These are phyloP conservation scores for Pteria penguin DNA, from an alignment of 2,888 invertebrate species.

Conservation along the genomic window DNA sequence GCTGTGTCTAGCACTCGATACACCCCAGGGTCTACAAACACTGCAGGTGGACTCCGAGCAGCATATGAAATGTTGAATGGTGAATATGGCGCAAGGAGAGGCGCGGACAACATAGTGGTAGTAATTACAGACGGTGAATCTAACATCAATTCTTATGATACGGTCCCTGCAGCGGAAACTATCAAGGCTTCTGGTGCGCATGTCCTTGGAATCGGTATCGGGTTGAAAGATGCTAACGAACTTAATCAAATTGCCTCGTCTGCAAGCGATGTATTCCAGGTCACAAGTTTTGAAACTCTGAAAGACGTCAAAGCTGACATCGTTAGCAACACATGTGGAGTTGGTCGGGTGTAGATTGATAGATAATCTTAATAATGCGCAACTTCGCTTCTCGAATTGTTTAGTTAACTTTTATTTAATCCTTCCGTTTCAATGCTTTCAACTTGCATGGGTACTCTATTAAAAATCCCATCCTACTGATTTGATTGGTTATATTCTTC, in stretches of 20 bases:
- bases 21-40: slow-evolving; percentile 71
- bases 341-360: no score
- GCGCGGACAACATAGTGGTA: slow-evolving; percentile 65
- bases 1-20: slow-evolving; percentile 64
- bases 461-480: no score
- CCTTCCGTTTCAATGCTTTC: no score
- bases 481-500: no score
- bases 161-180: slow-evolving; percentile 64
- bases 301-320: slow-evolving; percentile 59
- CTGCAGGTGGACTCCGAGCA: slow-evolving; percentile 65
- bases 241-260: slow-evolving; percentile 62
- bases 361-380: neutral
- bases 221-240: slow-evolving; percentile 57
- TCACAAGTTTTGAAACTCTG: slow-evolving; percentile 61
- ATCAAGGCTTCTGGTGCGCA: slow-evolving; percentile 65
- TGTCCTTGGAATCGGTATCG: slow-evolving; percentile 69
- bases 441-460: no score
- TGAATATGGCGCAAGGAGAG: slow-evolving; percentile 58
- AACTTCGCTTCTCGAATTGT: no score
- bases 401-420: no score
- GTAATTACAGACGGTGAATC: slow-evolving; percentile 73
- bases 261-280: slow-evolving; percentile 63
- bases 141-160: slow-evolving; percentile 68
- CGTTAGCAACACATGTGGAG: slow-evolving; percentile 56
- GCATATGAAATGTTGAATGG: slow-evolving; percentile 54